These are phyloP conservation scores for Urechis unicinctus DNA, from an alignment of 2,888 invertebrate genomes.

Conservation along the genomic window DNA sequence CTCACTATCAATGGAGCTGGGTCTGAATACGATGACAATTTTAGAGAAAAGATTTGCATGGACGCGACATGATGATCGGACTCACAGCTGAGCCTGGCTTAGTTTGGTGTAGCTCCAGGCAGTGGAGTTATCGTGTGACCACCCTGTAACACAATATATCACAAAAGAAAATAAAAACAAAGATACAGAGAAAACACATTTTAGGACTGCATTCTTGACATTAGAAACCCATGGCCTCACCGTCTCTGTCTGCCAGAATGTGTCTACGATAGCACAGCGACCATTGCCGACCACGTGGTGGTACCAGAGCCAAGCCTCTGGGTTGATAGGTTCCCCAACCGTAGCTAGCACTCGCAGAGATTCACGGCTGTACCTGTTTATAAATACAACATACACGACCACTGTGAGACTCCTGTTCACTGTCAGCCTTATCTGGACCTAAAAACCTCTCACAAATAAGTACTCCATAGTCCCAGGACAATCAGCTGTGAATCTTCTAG, in stretches of 20 bases:
- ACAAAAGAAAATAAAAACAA: background rate
- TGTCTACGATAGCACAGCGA: conserved; percentile 80
- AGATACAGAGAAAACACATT: background rate
- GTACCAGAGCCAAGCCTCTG: conserved; percentile 97
- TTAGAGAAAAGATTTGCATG: too few relatives aligned
- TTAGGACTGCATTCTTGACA: background rate
- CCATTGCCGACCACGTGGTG: conserved; percentile 56
- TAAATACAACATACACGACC: background rate
- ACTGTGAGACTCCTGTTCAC: too few relatives aligned
- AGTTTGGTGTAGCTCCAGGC: conserved; percentile 91
- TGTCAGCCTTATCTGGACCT: too few relatives aligned
- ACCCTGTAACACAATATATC: conserved; percentile 55
- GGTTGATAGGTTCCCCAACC: conserved; percentile 98
- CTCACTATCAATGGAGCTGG: too few relatives aligned
- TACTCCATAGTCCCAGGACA: background rate
- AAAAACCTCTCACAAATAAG: background rate
- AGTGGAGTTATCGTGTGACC: conserved; percentile 94
- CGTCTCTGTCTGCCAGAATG: conserved; percentile 99
- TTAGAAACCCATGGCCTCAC: conserved; percentile 41
- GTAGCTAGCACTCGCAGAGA: conserved; percentile 78
- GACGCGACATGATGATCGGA: conserved; percentile 22
- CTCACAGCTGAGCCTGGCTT: conserved; percentile 96
- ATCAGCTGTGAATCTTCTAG: background rate
- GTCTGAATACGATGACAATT: too few relatives aligned
- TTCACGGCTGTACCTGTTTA: conserved; percentile 60